Evolutionary conservation across 2,888 invertebrate species (phyloP).

Genomic region (Apamea crenata): DNA sequence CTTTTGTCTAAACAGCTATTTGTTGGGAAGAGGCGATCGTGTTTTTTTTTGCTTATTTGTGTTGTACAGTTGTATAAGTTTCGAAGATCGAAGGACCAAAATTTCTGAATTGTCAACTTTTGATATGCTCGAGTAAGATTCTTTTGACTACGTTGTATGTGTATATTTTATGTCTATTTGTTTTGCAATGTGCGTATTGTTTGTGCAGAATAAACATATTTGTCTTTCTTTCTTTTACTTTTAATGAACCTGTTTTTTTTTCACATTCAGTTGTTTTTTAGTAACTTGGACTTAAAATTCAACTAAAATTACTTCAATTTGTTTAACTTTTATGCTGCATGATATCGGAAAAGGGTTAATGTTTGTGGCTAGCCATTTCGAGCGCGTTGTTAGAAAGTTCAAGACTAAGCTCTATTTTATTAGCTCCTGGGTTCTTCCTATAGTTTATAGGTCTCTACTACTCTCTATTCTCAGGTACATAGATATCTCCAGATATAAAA

Average conservation of each 20-base stretch:
- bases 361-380: neutral
- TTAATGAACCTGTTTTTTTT: neutral
- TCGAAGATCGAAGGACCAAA: neutral
- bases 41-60: neutral
- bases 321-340: neutral
- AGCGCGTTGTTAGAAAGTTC: neutral
- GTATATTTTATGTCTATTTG: too few species aligned
- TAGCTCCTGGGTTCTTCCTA: neutral
- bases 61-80: neutral
- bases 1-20: conserved; percentile 13
- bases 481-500: conserved; percentile 61
- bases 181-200: too few species aligned
- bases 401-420: neutral
- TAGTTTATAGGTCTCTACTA: neutral
- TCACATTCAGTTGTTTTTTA: neutral
- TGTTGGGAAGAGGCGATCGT: neutral
- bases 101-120: too few species aligned
- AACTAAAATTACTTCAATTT: neutral
- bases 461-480: conserved; percentile 1
- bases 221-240: too few species aligned
- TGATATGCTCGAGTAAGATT: too few species aligned
- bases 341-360: neutral
- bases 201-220: too few species aligned
- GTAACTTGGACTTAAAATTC: neutral
- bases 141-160: too few species aligned